Base-by-base conservation (phyloP, 2,113 vertebrate genomes). In the Crotalus helleri region DNA sequence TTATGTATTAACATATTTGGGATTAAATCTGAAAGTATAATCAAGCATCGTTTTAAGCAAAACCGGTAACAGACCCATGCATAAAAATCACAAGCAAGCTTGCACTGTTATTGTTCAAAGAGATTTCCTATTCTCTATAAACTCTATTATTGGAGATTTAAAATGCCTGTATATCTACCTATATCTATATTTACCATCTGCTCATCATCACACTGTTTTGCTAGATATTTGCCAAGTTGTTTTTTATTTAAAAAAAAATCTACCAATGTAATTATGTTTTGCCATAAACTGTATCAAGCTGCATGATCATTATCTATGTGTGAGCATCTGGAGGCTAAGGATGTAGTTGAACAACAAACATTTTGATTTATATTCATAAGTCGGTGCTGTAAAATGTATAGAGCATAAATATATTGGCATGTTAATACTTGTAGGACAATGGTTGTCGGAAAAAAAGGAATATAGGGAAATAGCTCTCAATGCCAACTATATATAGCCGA, bases 321-420 rank as follows among this genome's bases (percentile, higher is more conserved):
- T 85, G n/a, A 85, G 86, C 64, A 88, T 89, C 81, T 92, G 94
- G 81, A 4, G n/a, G 55, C 10, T 92, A 58, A 58, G 90, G 93
- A 54, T 94, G n/a, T 12, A 90, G 58, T 46, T 91, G 61, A 19
- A 39, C 23, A 88, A 13, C 69, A 85, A 94, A 51, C 21, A 86
- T 92, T 95, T 94, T 90, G 87, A 87, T 19, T 19, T 92, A 90
- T 88, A 46, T 9, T 2, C 51, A 89, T 94, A 93, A 93, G 23
- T 44, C 61, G 0, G 9, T 94, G 89, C 53, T 92, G 89, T 87
- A 91, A 53, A 90, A 93, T 61, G 3, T 87, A 93, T 55, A 33
- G 58, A 87, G n/a, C 86, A 74, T 51, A 23, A 90, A 94, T 81
- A 7, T 58, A 89, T 88, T 88, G 91, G 26, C 33, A 94, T 59